Evolutionary conservation across 2,113 vertebrate species (phyloP).

Genomic region (Hymenochirus boettgeri): DNA sequence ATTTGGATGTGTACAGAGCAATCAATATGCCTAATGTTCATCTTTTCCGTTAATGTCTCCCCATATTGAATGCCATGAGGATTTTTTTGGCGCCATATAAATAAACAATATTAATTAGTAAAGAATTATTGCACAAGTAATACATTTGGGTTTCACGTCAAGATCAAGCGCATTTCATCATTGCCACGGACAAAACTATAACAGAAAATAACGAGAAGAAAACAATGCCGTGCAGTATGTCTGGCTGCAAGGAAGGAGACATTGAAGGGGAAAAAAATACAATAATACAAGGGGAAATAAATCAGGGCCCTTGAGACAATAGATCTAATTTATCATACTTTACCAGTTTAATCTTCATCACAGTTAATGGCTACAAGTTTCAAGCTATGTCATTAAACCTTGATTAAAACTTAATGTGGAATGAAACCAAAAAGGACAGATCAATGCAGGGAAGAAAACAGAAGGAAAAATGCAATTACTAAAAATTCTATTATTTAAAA

Average conservation of each 20-base stretch:
- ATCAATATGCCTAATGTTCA: constrained; percentile 38
- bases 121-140: constrained; percentile 30
- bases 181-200: constrained; percentile 10
- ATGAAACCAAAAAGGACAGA: constrained; percentile 27
- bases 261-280: constrained; percentile 16
- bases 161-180: constrained; percentile 30
- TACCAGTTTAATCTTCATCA: constrained; percentile 35
- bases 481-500: constrained; percentile 1
- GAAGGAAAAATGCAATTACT: constrained; percentile 16
- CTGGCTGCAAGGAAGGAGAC: constrained; percentile 36
- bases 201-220: constrained; percentile 19
- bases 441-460: constrained; percentile 29
- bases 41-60: constrained; percentile 37
- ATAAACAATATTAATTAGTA: constrained; percentile 40
- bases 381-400: constrained; percentile 30
- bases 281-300: constrained; percentile 34
- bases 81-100: constrained; percentile 39
- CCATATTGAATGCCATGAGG: constrained; percentile 17
- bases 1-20: constrained; percentile 16
- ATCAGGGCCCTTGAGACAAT: constrained; percentile 18
- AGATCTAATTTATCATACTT: constrained; percentile 35
- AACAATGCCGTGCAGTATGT: constrained; percentile 19
- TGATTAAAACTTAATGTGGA: constrained; percentile 39
- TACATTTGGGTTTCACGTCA: constrained; percentile 24
- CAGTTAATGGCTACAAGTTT: constrained; percentile 29